Evolutionary conservation across 2,797 vertebrate species (phyloP).

Genomic region (Gobionotothen gibberifrons): DNA sequence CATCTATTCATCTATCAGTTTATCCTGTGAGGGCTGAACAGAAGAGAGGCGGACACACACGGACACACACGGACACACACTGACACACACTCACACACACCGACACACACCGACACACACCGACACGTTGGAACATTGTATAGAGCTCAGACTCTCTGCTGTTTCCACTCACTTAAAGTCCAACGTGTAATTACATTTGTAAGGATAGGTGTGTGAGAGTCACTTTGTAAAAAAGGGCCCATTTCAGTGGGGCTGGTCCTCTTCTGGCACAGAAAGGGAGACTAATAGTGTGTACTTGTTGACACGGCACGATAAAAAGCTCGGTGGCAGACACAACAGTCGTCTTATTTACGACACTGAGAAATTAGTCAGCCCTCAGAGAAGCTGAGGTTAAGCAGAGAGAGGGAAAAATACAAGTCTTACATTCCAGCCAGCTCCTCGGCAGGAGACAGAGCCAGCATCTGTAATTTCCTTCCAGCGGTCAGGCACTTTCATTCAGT

Average conservation of each 20-base stretch:
- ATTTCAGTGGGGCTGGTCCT: slow-evolving; percentile 43
- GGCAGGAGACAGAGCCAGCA: slow-evolving; percentile 53
- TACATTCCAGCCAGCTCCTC: slow-evolving; percentile 68
- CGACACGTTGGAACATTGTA: slow-evolving; percentile 45
- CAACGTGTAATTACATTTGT: slow-evolving; percentile 51
- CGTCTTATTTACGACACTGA: slow-evolving; percentile 70
- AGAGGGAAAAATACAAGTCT: slow-evolving; percentile 52
- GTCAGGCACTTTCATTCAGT: slow-evolving; percentile 72
- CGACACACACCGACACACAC: slow-evolving; percentile 41
- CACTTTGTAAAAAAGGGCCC: slow-evolving; percentile 27
- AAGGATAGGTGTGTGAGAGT: slow-evolving; percentile 34
- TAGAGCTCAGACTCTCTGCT: slow-evolving; percentile 10
- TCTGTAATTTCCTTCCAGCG: slow-evolving; percentile 81
- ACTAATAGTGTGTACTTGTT: slow-evolving; percentile 68
- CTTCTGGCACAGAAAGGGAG: slow-evolving; percentile 57
- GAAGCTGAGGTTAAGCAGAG: slow-evolving; percentile 71
- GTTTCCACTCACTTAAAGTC: slow-evolving; percentile 17
- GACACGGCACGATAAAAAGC: slow-evolving; percentile 59
- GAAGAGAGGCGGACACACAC: slow-evolving; percentile 52
- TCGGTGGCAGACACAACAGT: slow-evolving; percentile 63
- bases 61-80: slow-evolving; percentile 37
- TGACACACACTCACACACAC: slow-evolving; percentile 42
- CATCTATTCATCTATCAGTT: neutral
- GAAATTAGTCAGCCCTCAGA: slow-evolving; percentile 69
- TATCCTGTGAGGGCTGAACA: slow-evolving; percentile 14